Conservation (phyloP, 2,797 vertebrate genomes). For the Pseudomugil gertrudae region DNA sequence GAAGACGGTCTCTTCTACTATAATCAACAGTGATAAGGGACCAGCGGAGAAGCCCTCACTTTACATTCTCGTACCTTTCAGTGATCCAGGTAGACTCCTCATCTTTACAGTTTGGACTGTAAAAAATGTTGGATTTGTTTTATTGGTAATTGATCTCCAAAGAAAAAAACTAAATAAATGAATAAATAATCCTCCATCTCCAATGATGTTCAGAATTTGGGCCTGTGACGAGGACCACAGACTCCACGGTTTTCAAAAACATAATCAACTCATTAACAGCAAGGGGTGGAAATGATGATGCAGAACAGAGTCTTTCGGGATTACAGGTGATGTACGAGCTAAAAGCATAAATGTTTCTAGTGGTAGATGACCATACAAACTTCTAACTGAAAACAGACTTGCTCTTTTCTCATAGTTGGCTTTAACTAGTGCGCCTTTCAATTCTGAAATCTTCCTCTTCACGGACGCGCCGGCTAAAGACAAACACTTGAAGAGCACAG, state of each 20-base stretch:
- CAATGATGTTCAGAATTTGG: slow-evolving; percentile 50
- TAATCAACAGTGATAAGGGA: slow-evolving; percentile 54
- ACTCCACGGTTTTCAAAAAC: slow-evolving; percentile 40
- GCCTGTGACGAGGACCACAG: slow-evolving; percentile 56
- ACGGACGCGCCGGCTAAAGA: slow-evolving; percentile 76
- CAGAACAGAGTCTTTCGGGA: slow-evolving; percentile 63
- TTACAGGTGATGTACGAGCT: slow-evolving; percentile 58
- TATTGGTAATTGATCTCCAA: neutral
- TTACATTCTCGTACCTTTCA: slow-evolving; percentile 69
- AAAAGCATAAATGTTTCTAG: neutral
- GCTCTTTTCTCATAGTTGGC: slow-evolving; percentile 59
- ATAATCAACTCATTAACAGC: slow-evolving; percentile 30
- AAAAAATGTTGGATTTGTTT: neutral
- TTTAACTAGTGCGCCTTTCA: slow-evolving; percentile 50
- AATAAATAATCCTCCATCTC: neutral
- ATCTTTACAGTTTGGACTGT: neutral
- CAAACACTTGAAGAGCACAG: slow-evolving; percentile 44
- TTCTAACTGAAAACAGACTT: neutral
- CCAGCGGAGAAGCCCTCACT: slow-evolving; percentile 48
- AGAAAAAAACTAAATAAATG: neutral
- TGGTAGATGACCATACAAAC: neutral
- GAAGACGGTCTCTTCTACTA: slow-evolving; percentile 32
- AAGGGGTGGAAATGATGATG: slow-evolving; percentile 49
- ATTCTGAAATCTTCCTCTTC: slow-evolving; percentile 78
- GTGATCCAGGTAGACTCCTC: slow-evolving; percentile 56